Evolutionary conservation across 2,797 vertebrate species (phyloP).

Genomic region (Hydrolagus colliei): DNA sequence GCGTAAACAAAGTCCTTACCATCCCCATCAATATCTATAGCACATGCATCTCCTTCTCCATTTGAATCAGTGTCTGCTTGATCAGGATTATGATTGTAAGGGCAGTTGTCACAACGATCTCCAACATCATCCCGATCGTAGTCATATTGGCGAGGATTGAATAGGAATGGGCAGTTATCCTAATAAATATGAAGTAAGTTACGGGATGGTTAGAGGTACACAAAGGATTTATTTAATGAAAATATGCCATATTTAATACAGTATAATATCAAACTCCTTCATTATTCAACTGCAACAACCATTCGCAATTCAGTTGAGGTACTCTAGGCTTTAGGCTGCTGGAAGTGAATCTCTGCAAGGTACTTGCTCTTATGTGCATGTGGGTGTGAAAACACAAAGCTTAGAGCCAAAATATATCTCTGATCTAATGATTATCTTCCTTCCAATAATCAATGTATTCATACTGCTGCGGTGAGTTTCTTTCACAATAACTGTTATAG

Average conservation of each 20-base stretch:
- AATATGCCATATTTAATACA: neutral
- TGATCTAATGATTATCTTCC: neutral
- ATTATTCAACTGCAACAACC: neutral
- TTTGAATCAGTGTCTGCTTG: conserved; percentile 93
- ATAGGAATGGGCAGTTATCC: conserved; percentile 93
- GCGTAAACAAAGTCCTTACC: conserved; percentile 55
- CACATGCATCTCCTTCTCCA: conserved; percentile 92
- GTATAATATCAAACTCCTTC: neutral
- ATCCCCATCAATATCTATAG: conserved; percentile 94
- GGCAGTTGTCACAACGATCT: conserved; percentile 92
- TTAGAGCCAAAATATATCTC: conserved; percentile 26
- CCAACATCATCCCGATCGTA: conserved; percentile 90
- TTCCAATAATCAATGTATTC: neutral
- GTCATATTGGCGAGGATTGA: conserved; percentile 92
- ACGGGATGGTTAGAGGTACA: neutral
- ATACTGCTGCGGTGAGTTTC: neutral
- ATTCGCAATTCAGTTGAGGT: conserved; percentile 11
- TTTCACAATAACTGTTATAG: neutral
- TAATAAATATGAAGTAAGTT: conserved; percentile 48
- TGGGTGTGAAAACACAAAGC: conserved; percentile 40
- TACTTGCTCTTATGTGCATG: conserved; percentile 49
- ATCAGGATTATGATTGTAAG: conserved; percentile 88
- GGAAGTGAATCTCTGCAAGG: conserved; percentile 42
- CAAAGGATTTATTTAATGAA: conserved; percentile 31
- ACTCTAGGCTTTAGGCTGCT: conserved; percentile 45